phyloP scores from a whole-genome alignment of 2,797 vertebrate species.

The Apogon talboti region DNA sequence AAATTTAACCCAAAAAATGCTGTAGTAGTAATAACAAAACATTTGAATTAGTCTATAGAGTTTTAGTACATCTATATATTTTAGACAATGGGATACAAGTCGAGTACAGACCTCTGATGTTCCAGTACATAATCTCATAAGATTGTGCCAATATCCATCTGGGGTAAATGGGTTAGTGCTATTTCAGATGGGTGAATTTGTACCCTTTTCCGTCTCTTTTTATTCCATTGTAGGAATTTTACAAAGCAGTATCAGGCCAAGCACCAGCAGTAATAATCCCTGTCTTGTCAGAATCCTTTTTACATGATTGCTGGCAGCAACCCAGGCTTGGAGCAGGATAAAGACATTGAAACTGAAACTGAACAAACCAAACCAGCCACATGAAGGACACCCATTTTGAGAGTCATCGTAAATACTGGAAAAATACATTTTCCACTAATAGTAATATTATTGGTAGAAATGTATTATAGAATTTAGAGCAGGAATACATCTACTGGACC shows the following conservation, averaged over 20 bases:
- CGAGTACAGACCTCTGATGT: slow-evolving; percentile 15
- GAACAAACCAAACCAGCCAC: slow-evolving; percentile 26
- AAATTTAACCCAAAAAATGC: background rate
- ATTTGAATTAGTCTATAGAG: background rate
- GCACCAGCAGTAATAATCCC: slow-evolving; percentile 49
- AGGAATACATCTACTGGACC: background rate
- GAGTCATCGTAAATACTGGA: slow-evolving; percentile 7
- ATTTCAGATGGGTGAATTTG: slow-evolving; percentile 29
- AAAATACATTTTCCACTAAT: slow-evolving; percentile 7
- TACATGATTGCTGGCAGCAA: slow-evolving; percentile 54
- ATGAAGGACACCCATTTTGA: slow-evolving; percentile 4
- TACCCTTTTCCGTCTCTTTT: slow-evolving; percentile 16
- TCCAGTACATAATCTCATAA: slow-evolving; percentile 18
- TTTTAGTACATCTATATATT: background rate
- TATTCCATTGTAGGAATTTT: slow-evolving; percentile 34
- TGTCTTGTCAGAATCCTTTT: slow-evolving; percentile 56
- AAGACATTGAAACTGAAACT: slow-evolving; percentile 3
- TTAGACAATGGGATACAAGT: slow-evolving; percentile 1
- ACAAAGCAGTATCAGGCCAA: slow-evolving; percentile 38
- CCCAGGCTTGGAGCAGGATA: slow-evolving; percentile 35
- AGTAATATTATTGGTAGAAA: background rate
- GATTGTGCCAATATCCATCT: slow-evolving; percentile 25
- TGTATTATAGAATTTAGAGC: background rate
- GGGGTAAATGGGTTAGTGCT: slow-evolving; percentile 34
- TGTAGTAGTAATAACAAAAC: background rate